Conservation (phyloP, 2,113 vertebrate species). For the Hydrochoerus hydrochaeris region DNA sequence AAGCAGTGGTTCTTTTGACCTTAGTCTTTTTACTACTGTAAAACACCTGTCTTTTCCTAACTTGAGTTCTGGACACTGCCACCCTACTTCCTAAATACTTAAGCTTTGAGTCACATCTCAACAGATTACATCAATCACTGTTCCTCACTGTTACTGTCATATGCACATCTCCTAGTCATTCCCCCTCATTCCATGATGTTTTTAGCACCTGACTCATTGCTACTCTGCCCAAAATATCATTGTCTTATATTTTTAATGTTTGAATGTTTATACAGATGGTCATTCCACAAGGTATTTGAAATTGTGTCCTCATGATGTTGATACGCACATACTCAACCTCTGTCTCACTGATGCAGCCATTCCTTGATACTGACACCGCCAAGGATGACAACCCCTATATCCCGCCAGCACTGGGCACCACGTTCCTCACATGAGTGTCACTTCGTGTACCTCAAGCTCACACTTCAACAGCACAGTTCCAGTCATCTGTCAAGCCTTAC, state of each 20-base stretch:
- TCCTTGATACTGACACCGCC: rapidly evolving
- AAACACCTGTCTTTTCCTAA: not conserved
- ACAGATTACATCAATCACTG: not conserved
- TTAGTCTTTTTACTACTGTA: no score
- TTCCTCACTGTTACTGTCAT: not conserved
- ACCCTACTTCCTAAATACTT: not conserved
- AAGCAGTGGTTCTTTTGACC: no score
- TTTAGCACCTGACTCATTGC: slow-evolving; percentile 60
- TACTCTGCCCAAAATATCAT: not conserved
- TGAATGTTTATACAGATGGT: not conserved
- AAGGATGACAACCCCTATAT: rapidly evolving
- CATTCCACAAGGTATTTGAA: not conserved
- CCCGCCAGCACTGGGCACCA: rapidly evolving
- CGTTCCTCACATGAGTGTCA: no score
- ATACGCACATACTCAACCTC: rapidly evolving
- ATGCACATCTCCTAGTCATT: not conserved
- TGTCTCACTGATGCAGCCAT: rapidly evolving
- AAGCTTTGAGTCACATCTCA: not conserved
- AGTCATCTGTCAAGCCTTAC: rapidly evolving
- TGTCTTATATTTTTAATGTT: not conserved
- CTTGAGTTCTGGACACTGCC: rapidly evolving
- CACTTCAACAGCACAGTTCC: no score
- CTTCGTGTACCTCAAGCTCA: not conserved
- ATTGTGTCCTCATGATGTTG: not conserved
- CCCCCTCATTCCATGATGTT: not conserved